These are phyloP conservation scores for Nibea coibor DNA, from an alignment of 2,113 vertebrate genomes.

Conservation along the genomic window DNA sequence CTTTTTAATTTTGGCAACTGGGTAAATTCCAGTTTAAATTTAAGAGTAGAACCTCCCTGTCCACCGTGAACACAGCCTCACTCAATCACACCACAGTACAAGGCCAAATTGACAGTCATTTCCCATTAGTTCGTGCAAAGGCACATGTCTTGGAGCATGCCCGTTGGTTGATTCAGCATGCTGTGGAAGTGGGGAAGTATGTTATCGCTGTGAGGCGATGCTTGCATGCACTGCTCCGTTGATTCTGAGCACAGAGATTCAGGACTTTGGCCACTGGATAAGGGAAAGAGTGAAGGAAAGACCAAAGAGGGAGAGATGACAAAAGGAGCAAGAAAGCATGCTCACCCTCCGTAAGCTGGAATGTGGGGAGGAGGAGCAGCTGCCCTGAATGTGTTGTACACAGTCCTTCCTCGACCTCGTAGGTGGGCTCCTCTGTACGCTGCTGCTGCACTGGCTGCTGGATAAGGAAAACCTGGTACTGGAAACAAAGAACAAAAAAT, in stretches of 20 bases:
- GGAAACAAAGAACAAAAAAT: slow-evolving; percentile 28
- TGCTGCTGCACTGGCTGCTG: slow-evolving; percentile 91
- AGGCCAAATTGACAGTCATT: slow-evolving; percentile 84
- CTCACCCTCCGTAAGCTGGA: slow-evolving; percentile 96
- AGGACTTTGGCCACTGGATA: slow-evolving; percentile 12
- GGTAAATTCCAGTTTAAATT: slow-evolving; percentile 80
- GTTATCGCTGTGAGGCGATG: slow-evolving; percentile 62
- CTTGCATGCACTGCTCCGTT: slow-evolving; percentile 77
- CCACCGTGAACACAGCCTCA: slow-evolving; percentile 73
- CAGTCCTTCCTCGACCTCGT: slow-evolving; percentile 92
- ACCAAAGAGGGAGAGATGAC: slow-evolving; percentile 1
- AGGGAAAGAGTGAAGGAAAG: neutral
- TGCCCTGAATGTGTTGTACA: slow-evolving; percentile 95
- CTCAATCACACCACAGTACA: slow-evolving; percentile 81
- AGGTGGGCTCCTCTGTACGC: slow-evolving; percentile 95
- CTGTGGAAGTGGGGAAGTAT: slow-evolving; percentile 54
- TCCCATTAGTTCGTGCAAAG: slow-evolving; percentile 82
- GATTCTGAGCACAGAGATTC: slow-evolving; percentile 25
- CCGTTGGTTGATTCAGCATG: slow-evolving; percentile 73
- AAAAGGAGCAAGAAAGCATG: slow-evolving; percentile 23
- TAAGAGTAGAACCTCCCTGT: slow-evolving; percentile 17
- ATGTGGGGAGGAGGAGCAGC: slow-evolving; percentile 94
- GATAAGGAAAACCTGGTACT: slow-evolving; percentile 97
- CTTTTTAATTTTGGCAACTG: slow-evolving; percentile 50
- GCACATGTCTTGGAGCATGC: slow-evolving; percentile 78